These are phyloP conservation scores for Polyergus mexicanus DNA, from an alignment of 1,140 invertebrate genomes.

Conservation along the genomic window DNA sequence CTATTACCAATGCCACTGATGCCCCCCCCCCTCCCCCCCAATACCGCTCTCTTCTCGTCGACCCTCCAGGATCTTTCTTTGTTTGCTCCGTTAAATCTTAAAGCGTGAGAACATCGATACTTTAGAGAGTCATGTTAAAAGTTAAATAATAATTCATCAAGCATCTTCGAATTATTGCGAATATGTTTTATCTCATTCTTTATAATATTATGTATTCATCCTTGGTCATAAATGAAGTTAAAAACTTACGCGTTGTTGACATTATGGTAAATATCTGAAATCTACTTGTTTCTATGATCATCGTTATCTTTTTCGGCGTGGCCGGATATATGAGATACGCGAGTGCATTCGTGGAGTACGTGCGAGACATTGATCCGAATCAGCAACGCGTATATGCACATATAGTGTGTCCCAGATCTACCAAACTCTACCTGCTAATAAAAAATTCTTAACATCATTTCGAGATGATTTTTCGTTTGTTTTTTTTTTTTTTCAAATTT, in stretches of 20 bases:
- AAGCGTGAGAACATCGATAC: neutral
- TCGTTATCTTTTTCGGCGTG: neutral
- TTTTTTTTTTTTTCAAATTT: no score
- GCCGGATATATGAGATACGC: neutral
- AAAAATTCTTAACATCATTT: no score
- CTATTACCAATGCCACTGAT: neutral
- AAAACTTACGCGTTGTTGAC: neutral
- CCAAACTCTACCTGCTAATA: no score
- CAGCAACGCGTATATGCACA: neutral
- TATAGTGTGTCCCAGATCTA: no score
- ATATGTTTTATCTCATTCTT: neutral
- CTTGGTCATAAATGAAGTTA: neutral
- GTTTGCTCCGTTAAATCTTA: neutral
- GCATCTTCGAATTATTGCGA: neutral
- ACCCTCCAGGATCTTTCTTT: neutral
- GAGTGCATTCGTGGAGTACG: neutral
- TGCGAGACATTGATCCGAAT: conserved; percentile 20
- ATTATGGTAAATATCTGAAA: neutral
- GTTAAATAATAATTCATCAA: neutral
- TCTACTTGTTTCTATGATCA: neutral
- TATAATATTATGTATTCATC: neutral
- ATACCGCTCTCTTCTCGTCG: neutral
- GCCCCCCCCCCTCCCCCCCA: neutral
- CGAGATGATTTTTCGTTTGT: no score
- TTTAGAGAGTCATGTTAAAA: neutral